A percentile compares a stretch with the other conserved stretches of the same genome.
Conservation (phyloP, 2,888 invertebrate species). For the Abscondita cerata region DNA sequence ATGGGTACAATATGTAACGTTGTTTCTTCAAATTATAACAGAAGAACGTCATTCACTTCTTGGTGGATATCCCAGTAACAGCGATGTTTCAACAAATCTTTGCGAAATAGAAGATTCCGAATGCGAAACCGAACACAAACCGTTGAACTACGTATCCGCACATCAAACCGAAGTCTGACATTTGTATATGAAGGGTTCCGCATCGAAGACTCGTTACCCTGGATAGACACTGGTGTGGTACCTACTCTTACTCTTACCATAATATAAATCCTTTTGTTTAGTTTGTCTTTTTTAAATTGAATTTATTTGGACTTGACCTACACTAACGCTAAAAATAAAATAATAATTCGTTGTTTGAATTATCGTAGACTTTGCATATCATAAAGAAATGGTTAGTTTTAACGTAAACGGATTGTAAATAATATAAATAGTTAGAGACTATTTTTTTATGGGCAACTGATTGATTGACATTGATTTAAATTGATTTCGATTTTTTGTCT, state of each 20-base stretch:
- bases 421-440: conserved; percentile 23
- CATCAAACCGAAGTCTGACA: conserved; percentile 59
- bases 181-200: conserved; percentile 38
- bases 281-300: conserved; percentile 4
- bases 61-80: conserved; percentile 74
- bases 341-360: conserved; percentile 41
- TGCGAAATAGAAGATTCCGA: conserved; percentile 94
- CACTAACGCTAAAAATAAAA: conserved; percentile 33
- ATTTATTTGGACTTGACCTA: conserved; percentile 42
- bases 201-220: conserved; percentile 48
- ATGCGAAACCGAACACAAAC: conserved; percentile 65
- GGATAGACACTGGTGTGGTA: conserved; percentile 50
- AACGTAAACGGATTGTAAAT: conserved; percentile 25
- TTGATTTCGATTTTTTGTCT: conserved; percentile 12
- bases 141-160: conserved; percentile 56
- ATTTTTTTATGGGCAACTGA: conserved; percentile 32
- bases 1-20: not conserved
- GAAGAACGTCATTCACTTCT: conserved; percentile 79
- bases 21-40: conserved; percentile 47
- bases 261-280: conserved; percentile 20
- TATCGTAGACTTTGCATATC: conserved; percentile 54
- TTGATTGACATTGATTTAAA: conserved; percentile 18
- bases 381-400: conserved; percentile 33
- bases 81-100: conserved; percentile 85
- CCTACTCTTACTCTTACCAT: conserved; percentile 33